Base-by-base conservation (phyloP, 2,888 invertebrate species). In the Saturnia pavonia region DNA sequence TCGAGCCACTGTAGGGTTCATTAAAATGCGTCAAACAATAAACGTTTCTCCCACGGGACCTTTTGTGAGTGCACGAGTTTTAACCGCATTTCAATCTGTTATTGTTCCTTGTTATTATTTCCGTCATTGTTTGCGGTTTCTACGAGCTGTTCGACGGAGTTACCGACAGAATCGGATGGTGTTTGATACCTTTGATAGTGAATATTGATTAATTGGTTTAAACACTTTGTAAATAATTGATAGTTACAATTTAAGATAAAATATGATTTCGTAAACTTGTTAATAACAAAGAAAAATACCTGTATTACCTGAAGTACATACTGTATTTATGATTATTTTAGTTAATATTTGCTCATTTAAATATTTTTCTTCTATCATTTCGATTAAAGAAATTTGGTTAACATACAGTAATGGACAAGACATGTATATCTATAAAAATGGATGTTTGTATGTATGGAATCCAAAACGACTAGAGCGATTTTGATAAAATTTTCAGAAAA, bases 1-100 rank as follows among this genome's bases (percentile, higher is more conserved):
- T 85, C 82, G 78, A 80, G 75, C 79, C 79, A 79, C 82, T 78
- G 83, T 80, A 80, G 80, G 85, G 86, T 89, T 92, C 91, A 92
- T 93, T 93, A 91, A 91, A 92, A 93, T 92, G 88, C 91, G 88
- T 80, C 81, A 85, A 86, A 91, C 88, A 91, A 91, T 91, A 90
- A 90, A 88, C 86, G 86, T 77, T 77, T 74, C 77, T 78, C 89
- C 86, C 87, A 74, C 82, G 86, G 88, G 91, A 87, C 87, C 88
- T 86, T 88, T 89, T 88, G 87, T 87, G 82, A 81, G 81, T 78
- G 82, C 76, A 79, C 81, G 84, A 86, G 86, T 88, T 88, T 86
- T 83, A 87, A 90, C 88, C 91, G 81, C 88, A 84, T 90, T 90
- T 88, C 90, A 91, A 90, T 91, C 86, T 87, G 88, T 84, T 86